These are phyloP conservation scores for Argentina silus DNA, from an alignment of 2,797 vertebrate species.

Conservation along the genomic window DNA sequence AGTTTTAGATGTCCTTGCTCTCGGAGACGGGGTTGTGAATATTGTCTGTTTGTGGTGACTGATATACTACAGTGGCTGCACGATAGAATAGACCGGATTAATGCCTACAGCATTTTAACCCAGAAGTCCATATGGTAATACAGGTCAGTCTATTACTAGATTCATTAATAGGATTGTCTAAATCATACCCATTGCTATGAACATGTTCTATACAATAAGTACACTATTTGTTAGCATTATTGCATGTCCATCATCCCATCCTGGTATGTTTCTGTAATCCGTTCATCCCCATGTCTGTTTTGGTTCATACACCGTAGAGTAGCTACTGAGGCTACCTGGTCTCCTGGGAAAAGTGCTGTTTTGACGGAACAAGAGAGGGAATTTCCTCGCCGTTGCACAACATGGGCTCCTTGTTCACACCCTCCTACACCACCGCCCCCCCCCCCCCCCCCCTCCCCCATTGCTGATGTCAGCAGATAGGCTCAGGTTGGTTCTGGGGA, in stretches of 20 bases:
- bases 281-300: slow-evolving; percentile 53
- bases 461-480: slow-evolving; percentile 72
- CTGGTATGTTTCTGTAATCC: slow-evolving; percentile 7
- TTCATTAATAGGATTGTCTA: slow-evolving; percentile 73
- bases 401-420: slow-evolving; percentile 46
- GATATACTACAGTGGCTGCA: slow-evolving; percentile 54
- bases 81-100: slow-evolving; percentile 56
- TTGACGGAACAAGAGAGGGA: slow-evolving; percentile 65
- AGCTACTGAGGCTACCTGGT: slow-evolving; percentile 28
- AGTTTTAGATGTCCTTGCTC: slow-evolving; percentile 69
- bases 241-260: slow-evolving; percentile 30
- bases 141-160: slow-evolving; percentile 55
- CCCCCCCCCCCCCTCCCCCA: background rate
- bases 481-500: slow-evolving; percentile 49
- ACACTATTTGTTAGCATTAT: slow-evolving; percentile 53
- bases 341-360: slow-evolving; percentile 62
- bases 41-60: slow-evolving; percentile 28
- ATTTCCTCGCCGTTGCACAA: slow-evolving; percentile 67
- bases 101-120: slow-evolving; percentile 64
- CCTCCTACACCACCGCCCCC: slow-evolving; percentile 36
- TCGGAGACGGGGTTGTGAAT: slow-evolving; percentile 37
- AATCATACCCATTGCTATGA: slow-evolving; percentile 68
- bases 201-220: slow-evolving; percentile 71
- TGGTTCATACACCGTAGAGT: slow-evolving; percentile 13
- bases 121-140: slow-evolving; percentile 70